Base-by-base conservation (phyloP, 1,140 invertebrate genomes). In the Sitodiplosis mosellana region DNA sequence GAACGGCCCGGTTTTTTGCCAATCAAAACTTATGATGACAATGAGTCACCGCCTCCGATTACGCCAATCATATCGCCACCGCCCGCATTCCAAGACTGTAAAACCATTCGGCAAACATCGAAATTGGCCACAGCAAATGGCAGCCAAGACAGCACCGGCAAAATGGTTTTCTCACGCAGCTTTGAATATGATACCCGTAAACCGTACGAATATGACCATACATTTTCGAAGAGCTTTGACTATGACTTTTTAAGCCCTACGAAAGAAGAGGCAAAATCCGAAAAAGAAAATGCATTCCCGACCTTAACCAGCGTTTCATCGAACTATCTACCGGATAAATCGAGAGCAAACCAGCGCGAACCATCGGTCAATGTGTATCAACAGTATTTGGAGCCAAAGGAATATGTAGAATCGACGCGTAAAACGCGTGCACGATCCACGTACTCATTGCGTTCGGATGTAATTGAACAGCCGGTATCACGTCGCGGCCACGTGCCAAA, bases 61-160 rank as follows among this genome's bases (percentile, higher is more conserved):
- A 70, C 68, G 1, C 68, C 68, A 2, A 70, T 70, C 47, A 57
- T 70, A 11, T 69, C 68, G 22, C 68, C 68, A n/a, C 68, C 68
- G 10, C 68, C 67, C 17, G 68, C 68, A 22, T 70, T 70, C 49
- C 67, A 68, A 52, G 67, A 68, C 49, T 56, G 57, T 42, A 60
- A 51, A 18, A 54, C 18, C 18, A 43, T 18, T 18, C 43, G 10
- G 5, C 20, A n/a, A 45, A n/a, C 21, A 45, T 12, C 22, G 12
- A 45, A 14, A 22, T n/a, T 17, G 22, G 22, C 27, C 2, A 2
- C 43, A n/a, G 33, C 14, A 45, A 45, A 12, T 27, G 6, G 36
- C 10, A 10, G 17, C 17, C 14, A 40, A 15, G 17, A 40, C 3
- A 34, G 20, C 42, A 50, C 46, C 41, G 48, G 38, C 37, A 64